Base-by-base conservation (phyloP, 2,113 vertebrate genomes). In the Nansenia antarctica region DNA sequence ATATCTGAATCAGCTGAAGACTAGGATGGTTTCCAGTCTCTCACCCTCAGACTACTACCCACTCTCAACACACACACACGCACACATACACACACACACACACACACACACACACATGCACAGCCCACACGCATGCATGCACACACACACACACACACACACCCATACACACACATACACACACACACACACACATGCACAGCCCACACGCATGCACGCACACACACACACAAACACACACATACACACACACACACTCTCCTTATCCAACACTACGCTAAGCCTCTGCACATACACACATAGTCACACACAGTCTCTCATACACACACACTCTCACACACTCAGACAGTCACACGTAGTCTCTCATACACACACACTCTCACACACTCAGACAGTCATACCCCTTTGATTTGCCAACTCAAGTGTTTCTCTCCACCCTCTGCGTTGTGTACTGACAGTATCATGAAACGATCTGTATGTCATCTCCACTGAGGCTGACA, bases 1-100 rank as follows among this genome's bases (percentile, higher is more conserved):
- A 88, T 86, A 84, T 85, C 85, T 87, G 85, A 88, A 88, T 91
- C 85, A 87, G 84, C 82, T 85, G 74, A 88, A 85, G 86, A 76
- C 87, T 86, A 77, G 85, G 76, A 85, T 73, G 58, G 76, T 84
- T 86, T 88, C 85, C 82, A 84, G 86, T 83, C 77, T 74, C 76
- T 75, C 65, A 76, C 60, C 74, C 76, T 45, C 53, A 60, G 35
- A 31, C 6, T 12, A 15, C 9, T 11, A 42, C 68, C 68, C 72
- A 11, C 71, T 72, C 71, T 14, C 39, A 22, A 14, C 30, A 18
- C 32, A 61, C 8, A 45, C 35, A 45, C 7, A 24, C 2, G 22
- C 37, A 26, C 37, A 32, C 39, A 11, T 37, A 68, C 66, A 22
- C 9, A 58, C 18, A 42, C 52, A 63, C 30, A 37, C 32, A 59